Conservation (phyloP, 2,113 vertebrate genomes). For the Jaculus jaculus region DNA sequence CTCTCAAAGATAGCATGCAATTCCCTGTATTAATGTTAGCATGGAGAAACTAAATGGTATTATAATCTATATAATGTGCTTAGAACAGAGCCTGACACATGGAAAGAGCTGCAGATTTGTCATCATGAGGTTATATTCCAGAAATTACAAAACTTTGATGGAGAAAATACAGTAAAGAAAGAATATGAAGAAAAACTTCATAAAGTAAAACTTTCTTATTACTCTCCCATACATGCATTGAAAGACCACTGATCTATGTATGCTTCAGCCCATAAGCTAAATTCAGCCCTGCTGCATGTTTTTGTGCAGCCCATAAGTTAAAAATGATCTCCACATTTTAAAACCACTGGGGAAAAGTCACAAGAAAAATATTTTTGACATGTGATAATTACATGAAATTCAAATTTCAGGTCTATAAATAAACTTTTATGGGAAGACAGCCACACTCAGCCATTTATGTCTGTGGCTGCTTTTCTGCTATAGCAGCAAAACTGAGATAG, state of each 20-base stretch:
- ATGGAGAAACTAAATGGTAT: neutral
- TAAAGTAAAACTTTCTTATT: neutral
- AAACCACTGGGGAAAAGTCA: slow-evolving; percentile 23
- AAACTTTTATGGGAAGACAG: slow-evolving; percentile 30
- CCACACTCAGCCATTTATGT: neutral
- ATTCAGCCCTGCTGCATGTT: neutral
- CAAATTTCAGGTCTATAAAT: slow-evolving; percentile 35
- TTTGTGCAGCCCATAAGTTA: neutral
- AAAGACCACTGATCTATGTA: slow-evolving; percentile 19
- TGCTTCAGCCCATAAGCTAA: neutral
- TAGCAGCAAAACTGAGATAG: neutral
- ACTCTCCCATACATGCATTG: neutral
- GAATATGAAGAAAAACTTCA: neutral
- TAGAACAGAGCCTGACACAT: neutral
- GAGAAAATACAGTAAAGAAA: neutral
- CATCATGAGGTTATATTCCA: neutral
- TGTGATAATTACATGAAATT: slow-evolving; percentile 43
- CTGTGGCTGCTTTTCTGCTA: slow-evolving; percentile 17
- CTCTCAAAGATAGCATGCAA: too few relatives aligned
- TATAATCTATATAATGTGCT: neutral
- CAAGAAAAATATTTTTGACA: slow-evolving; percentile 54
- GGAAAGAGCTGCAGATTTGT: neutral
- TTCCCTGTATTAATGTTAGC: neutral
- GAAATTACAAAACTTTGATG: neutral
- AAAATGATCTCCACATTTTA: slow-evolving; percentile 30